These are phyloP conservation scores for Troides helena DNA, from an alignment of 2,888 invertebrate genomes.

Conservation along the genomic window DNA sequence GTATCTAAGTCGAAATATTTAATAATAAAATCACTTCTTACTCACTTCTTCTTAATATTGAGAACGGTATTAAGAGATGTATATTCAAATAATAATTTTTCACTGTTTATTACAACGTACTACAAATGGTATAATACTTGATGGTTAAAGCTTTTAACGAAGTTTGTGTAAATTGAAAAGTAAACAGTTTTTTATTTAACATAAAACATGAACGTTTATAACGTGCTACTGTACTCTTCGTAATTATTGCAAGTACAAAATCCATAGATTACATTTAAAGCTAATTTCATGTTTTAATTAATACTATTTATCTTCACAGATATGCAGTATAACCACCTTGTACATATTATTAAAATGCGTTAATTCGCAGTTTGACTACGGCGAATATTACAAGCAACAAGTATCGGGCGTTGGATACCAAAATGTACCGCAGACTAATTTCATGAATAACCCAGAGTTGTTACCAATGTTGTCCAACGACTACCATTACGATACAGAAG, in stretches of 20 bases:
- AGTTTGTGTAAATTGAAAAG: too few relatives aligned
- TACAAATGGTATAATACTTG: too few relatives aligned
- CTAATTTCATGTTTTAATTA: background rate
- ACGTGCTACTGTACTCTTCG: too few relatives aligned
- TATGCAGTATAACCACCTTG: background rate
- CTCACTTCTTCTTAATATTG: too few relatives aligned
- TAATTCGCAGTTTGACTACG: constrained; percentile 16
- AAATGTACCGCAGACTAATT: constrained; percentile 4
- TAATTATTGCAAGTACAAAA: too few relatives aligned
- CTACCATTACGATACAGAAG: constrained; percentile 8
- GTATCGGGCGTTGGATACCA: constrained; percentile 6
- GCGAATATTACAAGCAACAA: constrained; percentile 16
- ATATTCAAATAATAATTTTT: background rate
- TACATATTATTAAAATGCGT: constrained; percentile 8
- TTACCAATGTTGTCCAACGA: background rate
- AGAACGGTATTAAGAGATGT: background rate
- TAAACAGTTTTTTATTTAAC: too few relatives aligned
- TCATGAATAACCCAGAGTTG: constrained; percentile 11
- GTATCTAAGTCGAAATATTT: background rate
- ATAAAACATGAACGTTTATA: too few relatives aligned
- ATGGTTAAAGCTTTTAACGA: too few relatives aligned
- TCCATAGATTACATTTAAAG: too few relatives aligned
- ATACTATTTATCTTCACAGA: constrained; percentile 14
- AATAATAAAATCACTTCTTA: background rate
- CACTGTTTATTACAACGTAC: too few relatives aligned